Base-by-base conservation (phyloP, 2,797 vertebrate genomes). In the Tarsius wallacei region DNA sequence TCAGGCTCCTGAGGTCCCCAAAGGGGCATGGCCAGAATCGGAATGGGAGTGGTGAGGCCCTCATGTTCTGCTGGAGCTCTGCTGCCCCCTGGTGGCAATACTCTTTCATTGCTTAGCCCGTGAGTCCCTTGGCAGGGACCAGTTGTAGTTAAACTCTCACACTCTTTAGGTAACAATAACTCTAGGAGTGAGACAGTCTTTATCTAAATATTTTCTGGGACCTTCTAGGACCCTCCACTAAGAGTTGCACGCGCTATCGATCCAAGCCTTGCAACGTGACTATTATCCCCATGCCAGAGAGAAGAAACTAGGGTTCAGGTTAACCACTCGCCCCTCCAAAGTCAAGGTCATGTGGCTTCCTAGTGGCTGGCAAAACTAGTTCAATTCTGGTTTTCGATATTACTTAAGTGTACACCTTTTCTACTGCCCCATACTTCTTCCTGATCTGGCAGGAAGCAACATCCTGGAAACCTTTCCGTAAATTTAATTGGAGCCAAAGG, bases 1-100 rank as follows among this genome's bases (percentile, higher is more conserved):
- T 66, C 1, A 1, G 22, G 22, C 59, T 1, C 3, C 1, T 2
- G 73, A 57, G 26, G 16, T n/a, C 14, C 73, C 61, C 24, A 11
- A 14, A 42, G 55, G 53, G 73, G 31, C 5, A 1, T 0, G 59
- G 33, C 59, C 33, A 5, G 21, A n/a, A 26, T 28, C 8, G 26
- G 73, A 26, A 5, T 2, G 24, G 26, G 22, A 14, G 33, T 11
- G 11, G 73, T 0, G 33, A 4, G 49, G 28, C 0, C 0, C 12
- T 22, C 28, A 1, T 76, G 16, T 21, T 93, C 90, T 84, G 61
- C 97, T 83, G 94, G 94, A 53, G 78, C 86, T 97, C 97, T 97
- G 95, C 97, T 97, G 90, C 95, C 97, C 96, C 93, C 97, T 96
- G 28, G 93, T 96, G 97, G 93, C 64, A 4, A 19, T 0, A 0